Conservation (phyloP, 2,113 vertebrate genomes). For the Synodontis membranacea region DNA sequence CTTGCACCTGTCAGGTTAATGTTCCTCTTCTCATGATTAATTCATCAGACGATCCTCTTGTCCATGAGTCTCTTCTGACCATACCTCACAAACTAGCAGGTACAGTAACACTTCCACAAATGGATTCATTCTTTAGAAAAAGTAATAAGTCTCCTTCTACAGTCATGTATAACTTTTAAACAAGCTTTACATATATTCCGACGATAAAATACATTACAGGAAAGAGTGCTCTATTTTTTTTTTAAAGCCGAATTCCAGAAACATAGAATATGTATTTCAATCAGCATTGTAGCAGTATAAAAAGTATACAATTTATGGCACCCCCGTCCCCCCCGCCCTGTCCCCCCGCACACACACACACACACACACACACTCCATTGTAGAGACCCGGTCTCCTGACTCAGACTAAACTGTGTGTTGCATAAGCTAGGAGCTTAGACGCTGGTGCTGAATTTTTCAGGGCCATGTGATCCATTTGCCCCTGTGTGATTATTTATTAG, state of each 20-base stretch:
- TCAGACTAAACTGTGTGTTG: background rate
- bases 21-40: conserved; percentile 95
- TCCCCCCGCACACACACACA: too few relatives aligned
- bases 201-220: background rate
- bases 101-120: conserved; percentile 61
- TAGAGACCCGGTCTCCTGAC: conserved; percentile 2
- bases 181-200: background rate
- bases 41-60: conserved; percentile 91
- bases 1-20: conserved; percentile 74
- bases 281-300: background rate
- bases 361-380: background rate
- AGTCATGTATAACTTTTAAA: background rate
- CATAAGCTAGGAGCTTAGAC: conserved; percentile 47
- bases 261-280: background rate
- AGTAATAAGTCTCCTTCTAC: background rate
- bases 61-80: conserved; percentile 89
- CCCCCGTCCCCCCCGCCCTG: background rate
- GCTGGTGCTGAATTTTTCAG: conserved; percentile 72
- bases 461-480: conserved; percentile 64
- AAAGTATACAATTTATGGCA: background rate
- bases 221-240: background rate
- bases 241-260: background rate
- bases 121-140: background rate
- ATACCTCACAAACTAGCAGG: conserved; percentile 94
- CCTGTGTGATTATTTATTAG: conserved; percentile 65